phyloP scores from a whole-genome alignment of 2,113 vertebrate genomes.

The Ramphastos sulfuratus region DNA sequence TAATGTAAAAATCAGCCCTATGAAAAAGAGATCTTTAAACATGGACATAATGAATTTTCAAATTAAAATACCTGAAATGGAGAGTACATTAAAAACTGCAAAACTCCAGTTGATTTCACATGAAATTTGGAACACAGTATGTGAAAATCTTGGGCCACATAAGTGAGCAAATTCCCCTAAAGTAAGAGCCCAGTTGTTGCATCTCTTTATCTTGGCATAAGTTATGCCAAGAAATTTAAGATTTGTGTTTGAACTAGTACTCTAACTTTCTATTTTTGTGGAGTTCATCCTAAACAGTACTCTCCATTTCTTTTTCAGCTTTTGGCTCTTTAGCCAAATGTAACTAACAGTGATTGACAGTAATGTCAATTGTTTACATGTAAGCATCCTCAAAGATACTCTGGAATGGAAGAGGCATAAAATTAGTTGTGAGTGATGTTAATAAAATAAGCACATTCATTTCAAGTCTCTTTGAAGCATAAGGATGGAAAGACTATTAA shows the following conservation, averaged over 20 bases:
- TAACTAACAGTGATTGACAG: background rate
- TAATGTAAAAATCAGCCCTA: background rate
- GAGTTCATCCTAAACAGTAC: background rate
- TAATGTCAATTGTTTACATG: background rate
- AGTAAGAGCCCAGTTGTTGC: background rate
- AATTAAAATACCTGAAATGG: background rate
- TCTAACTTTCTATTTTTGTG: background rate
- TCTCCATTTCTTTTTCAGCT: background rate
- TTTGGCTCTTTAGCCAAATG: conserved; percentile 1
- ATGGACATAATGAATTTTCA: background rate
- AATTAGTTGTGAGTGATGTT: background rate
- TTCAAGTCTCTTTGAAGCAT: background rate
- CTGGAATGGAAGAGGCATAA: background rate
- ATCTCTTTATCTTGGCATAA: background rate
- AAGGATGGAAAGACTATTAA: background rate
- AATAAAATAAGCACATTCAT: conserved; percentile 17
- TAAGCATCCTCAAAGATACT: background rate
- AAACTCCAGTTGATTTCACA: background rate
- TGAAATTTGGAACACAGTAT: background rate
- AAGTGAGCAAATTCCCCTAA: background rate
- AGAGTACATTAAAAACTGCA: background rate
- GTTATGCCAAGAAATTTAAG: background rate
- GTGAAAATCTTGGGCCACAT: background rate
- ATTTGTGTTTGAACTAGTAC: background rate
- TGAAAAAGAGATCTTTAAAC: background rate